A percentile compares a stretch with the other conserved stretches of the same genome.
phyloP scores from a whole-genome alignment of 1,140 invertebrate species.

The Bathynomus jamesi region DNA sequence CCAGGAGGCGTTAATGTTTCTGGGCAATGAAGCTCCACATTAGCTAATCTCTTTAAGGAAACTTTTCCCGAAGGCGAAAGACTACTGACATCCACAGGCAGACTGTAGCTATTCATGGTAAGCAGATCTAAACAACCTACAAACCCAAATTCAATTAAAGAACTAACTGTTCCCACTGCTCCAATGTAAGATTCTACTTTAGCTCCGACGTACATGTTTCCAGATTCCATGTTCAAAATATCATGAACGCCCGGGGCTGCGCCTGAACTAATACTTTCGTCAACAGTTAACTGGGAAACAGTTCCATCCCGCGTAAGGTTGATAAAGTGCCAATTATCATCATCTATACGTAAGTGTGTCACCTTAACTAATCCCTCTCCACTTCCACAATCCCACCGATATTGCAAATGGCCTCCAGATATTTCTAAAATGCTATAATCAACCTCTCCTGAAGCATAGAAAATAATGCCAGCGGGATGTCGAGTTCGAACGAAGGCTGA shows the following conservation, averaged over 20 bases:
- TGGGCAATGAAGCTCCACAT: constrained; percentile 69
- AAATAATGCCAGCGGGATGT: constrained; percentile 72
- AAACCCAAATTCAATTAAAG: constrained; percentile 54
- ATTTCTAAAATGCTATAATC: constrained; percentile 86
- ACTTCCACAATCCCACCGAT: constrained; percentile 81
- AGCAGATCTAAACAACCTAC: constrained; percentile 87
- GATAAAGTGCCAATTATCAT: constrained; percentile 85
- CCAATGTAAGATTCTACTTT: constrained; percentile 55
- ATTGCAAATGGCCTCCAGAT: constrained; percentile 73
- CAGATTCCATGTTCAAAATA: constrained; percentile 72
- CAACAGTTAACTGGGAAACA: constrained; percentile 28
- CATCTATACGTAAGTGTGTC: constrained; percentile 62
- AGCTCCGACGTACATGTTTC: constrained; percentile 75
- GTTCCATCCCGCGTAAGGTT: constrained; percentile 32
- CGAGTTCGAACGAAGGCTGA: constrained; percentile 72
- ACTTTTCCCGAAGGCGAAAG: constrained; percentile 16
- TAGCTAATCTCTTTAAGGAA: constrained; percentile 52
- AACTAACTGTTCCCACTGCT: constrained; percentile 18
- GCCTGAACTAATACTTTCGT: constrained; percentile 43
- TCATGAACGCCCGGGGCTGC: constrained; percentile 72
- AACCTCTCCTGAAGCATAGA: constrained; percentile 73
- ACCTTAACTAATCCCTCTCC: constrained; percentile 77
- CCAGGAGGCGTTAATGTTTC: constrained; percentile 56
- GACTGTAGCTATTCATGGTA: constrained; percentile 60
- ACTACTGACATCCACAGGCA: constrained; percentile 60